Evolutionary conservation across 2,888 invertebrate genomes (phyloP).

Genomic region (Ypsolopha scabrella): DNA sequence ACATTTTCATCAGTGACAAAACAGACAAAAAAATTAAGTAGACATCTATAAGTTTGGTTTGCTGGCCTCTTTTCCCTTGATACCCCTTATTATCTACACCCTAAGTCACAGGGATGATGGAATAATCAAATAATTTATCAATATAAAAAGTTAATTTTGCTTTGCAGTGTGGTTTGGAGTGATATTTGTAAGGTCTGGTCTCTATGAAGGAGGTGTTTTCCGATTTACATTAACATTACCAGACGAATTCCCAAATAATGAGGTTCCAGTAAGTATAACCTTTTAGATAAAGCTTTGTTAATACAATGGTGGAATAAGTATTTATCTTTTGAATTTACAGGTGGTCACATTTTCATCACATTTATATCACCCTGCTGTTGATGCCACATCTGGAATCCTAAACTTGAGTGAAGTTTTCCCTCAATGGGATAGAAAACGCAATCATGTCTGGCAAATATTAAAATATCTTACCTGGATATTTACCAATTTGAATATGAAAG

Average conservation of each 20-base stretch:
- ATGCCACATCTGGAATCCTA: constrained; percentile 81
- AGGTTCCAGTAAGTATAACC: constrained; percentile 80
- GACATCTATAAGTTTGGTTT: too few species aligned
- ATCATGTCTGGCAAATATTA: constrained; percentile 91
- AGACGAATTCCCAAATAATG: constrained; percentile 85
- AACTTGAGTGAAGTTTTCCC: constrained; percentile 85
- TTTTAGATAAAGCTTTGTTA: not conserved
- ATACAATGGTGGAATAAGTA: not conserved
- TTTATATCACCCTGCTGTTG: constrained; percentile 89
- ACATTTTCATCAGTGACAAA: too few species aligned
- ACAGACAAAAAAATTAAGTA: too few species aligned
- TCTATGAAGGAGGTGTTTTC: constrained; percentile 91
- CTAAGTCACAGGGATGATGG: constrained; percentile 7
- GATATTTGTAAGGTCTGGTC: constrained; percentile 88
- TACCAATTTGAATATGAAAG: constrained; percentile 82
- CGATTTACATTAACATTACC: constrained; percentile 89
- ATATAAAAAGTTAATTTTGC: constrained; percentile 8
- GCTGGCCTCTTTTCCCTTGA: too few species aligned
- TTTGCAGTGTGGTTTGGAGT: constrained; percentile 91
- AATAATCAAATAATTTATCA: not conserved
- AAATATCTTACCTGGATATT: constrained; percentile 88
- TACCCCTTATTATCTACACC: not conserved
- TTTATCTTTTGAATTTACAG: constrained; percentile 53
- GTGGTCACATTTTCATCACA: constrained; percentile 85
- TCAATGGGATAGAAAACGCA: constrained; percentile 85